These are phyloP conservation scores for Euwallacea fornicatus DNA, from an alignment of 1,140 invertebrate genomes.

Conservation along the genomic window DNA sequence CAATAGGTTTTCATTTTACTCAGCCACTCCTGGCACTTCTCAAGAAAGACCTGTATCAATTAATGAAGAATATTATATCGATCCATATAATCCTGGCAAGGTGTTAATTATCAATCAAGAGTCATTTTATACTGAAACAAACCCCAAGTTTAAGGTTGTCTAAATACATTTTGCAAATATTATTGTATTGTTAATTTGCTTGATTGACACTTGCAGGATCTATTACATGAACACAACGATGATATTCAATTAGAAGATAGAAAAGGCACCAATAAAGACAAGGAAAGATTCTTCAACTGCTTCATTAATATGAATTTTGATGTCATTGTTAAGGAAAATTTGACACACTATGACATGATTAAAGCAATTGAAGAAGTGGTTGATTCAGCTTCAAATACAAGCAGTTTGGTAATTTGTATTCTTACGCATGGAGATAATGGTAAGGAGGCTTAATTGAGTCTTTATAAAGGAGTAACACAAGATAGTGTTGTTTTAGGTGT, in stretches of 20 bases:
- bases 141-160: slow-evolving; percentile 38
- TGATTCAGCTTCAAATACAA: slow-evolving; percentile 34
- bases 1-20: neutral
- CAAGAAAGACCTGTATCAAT: neutral
- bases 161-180: neutral
- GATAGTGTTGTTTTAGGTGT: slow-evolving; percentile 35
- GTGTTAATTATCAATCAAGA: slow-evolving; percentile 50
- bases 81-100: slow-evolving; percentile 43
- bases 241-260: slow-evolving; percentile 39
- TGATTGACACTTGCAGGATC: slow-evolving; percentile 35
- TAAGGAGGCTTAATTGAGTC: slow-evolving; percentile 13
- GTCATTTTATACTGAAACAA: slow-evolving; percentile 45
- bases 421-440: slow-evolving; percentile 47
- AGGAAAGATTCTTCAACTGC: slow-evolving; percentile 36
- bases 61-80: slow-evolving; percentile 39
- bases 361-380: slow-evolving; percentile 31
- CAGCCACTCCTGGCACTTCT: neutral
- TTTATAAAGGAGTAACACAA: neutral
- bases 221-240: slow-evolving; percentile 30
- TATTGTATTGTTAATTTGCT: neutral
- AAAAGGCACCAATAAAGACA: slow-evolving; percentile 42
- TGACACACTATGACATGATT: slow-evolving; percentile 39
- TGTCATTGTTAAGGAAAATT: slow-evolving; percentile 38
- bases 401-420: slow-evolving; percentile 47
- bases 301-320: slow-evolving; percentile 43